Base-by-base conservation (phyloP, 2,113 vertebrate genomes). In the Noctilio leporinus region DNA sequence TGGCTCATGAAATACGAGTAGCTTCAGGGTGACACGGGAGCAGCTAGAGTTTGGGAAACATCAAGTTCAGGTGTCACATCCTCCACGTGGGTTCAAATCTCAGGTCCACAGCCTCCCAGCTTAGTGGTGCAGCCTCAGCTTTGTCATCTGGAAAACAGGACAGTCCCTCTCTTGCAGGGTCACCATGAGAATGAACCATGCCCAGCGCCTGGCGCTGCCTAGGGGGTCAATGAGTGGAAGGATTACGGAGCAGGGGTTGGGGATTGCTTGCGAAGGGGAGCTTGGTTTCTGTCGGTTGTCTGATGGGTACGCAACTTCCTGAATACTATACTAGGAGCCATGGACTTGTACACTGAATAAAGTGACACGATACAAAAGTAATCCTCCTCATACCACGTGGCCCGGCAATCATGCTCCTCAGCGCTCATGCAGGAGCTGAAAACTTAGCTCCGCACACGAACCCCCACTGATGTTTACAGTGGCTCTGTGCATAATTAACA, bases 201-300 rank as follows among this genome's bases (percentile, higher is more conserved):
- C 38, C 19, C 0, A 0, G 19, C 1, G 45, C 38, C 87, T 3
- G 24, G 53, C 30, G 38, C 57, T 20, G 24, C 55, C 14, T 11
- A 24, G n/a, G 40, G 28, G 35, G 4, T 38, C 0, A 8, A 33
- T 30, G 17, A 69, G 24, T 0, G 11, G n/a, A 3, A 20, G 16
- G 28, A 26, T 17, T 16, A 47, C 3, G 2, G 4, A 28, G 70
- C 55, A 40, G 15, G 40, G 33, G 6, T 2, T 3, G 20, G 45
- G 7, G 30, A 38, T 0, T 43, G 67, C 49, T 0, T 1, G 19
- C 55, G 33, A 14, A 45, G 33, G 24, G 81, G 14, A 11, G 7
- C 38, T 1, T 38, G 82, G 2, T 7, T 55, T n/a, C 67, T 33
- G 26, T 1, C 2, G 17, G 30, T 4, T 33, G 26, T 45, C 0